Percentiles rank a stretch among this genome's conserved stretches.
phyloP scores from a whole-genome alignment of 1,140 invertebrate genomes.

The Lepidostoma basale region DNA sequence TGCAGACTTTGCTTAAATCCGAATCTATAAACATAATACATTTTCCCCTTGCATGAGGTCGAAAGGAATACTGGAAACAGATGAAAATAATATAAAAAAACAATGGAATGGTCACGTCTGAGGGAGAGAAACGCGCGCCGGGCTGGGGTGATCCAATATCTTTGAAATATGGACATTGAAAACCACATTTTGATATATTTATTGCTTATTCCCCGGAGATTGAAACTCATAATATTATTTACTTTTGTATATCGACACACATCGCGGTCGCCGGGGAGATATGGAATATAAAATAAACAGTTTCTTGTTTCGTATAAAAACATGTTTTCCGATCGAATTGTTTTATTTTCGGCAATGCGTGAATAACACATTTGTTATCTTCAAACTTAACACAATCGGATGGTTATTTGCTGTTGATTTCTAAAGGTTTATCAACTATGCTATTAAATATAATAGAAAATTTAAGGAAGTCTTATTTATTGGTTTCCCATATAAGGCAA shows the following conservation, averaged over 20 bases:
- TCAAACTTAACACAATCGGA: too few relatives aligned
- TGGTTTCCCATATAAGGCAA: too few relatives aligned
- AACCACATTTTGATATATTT: constrained; percentile 44
- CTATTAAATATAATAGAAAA: too few relatives aligned
- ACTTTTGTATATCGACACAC: constrained; percentile 38
- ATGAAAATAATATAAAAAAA: constrained; percentile 27
- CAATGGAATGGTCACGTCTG: constrained; percentile 38
- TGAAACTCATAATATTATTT: constrained; percentile 46
- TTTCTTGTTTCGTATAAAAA: constrained; percentile 14
- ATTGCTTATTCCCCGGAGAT: constrained; percentile 45
- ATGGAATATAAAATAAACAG: constrained; percentile 20
- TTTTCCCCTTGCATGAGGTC: constrained; percentile 1
- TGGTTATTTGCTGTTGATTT: too few relatives aligned
- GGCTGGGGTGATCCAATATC: constrained; percentile 40
- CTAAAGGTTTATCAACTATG: too few relatives aligned
- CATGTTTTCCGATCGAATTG: constrained; percentile 10
- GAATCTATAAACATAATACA: neutral
- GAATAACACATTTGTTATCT: too few relatives aligned
- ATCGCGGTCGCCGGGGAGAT: constrained; percentile 1
- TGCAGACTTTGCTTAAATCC: constrained; percentile 7
- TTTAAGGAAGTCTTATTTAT: too few relatives aligned
- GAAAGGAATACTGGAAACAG: neutral
- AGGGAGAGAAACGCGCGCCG: constrained; percentile 5
- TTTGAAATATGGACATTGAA: constrained; percentile 47
- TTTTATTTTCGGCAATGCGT: too few relatives aligned